Evolutionary conservation across 2,797 vertebrate species (phyloP).

Genomic region (Anguilla obscura): DNA sequence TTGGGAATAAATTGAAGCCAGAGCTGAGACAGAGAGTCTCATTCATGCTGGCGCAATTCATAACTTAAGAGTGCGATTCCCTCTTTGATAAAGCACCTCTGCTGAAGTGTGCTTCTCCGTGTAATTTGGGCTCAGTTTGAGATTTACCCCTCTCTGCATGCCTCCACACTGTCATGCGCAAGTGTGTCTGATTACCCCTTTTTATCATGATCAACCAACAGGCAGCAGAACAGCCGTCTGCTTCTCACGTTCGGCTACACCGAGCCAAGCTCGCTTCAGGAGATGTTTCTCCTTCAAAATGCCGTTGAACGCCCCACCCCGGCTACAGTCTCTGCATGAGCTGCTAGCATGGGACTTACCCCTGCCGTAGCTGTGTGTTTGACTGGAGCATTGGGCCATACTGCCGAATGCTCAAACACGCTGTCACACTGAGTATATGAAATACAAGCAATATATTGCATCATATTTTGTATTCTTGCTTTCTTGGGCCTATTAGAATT

Average conservation of each 20-base stretch:
- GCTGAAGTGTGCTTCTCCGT: slow-evolving; percentile 59
- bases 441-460: not conserved
- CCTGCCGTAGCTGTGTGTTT: not conserved
- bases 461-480: no score
- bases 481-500: not conserved
- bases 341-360: not conserved
- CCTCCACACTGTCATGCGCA: slow-evolving; percentile 33
- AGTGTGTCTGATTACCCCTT: slow-evolving; percentile 60
- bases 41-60: not conserved
- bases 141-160: slow-evolving; percentile 48
- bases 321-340: not conserved
- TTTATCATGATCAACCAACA: slow-evolving; percentile 46
- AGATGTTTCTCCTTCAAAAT: not conserved
- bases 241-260: slow-evolving; percentile 49
- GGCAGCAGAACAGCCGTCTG: slow-evolving; percentile 45
- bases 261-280: slow-evolving; percentile 42
- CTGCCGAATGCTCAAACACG: not conserved
- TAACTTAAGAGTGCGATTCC: slow-evolving; percentile 36
- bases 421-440: not conserved
- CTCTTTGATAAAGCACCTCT: slow-evolving; percentile 49
- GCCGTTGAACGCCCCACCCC: not conserved
- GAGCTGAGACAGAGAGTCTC: not conserved
- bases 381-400: not conserved
- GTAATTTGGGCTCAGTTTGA: slow-evolving; percentile 62
- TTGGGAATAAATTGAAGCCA: not conserved